Base-by-base conservation (phyloP, 2,888 invertebrate species). In the Anaspis maculata region DNA sequence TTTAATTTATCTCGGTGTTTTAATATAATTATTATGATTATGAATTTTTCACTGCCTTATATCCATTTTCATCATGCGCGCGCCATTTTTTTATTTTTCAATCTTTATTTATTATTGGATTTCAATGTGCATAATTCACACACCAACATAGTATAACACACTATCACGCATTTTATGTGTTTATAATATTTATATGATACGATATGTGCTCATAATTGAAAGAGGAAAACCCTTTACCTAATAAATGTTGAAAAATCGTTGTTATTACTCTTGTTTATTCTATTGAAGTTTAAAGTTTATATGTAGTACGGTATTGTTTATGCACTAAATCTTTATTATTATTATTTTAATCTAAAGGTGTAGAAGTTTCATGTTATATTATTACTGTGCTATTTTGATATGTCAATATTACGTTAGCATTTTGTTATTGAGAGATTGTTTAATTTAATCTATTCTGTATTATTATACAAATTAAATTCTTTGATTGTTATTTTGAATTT, bases 181-280 rank as follows among this genome's bases (percentile, higher is more conserved):
- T 43, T 39, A 26, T 45, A 42, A 46, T 45, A 42, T 47, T 51
- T 46, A 36, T 34, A 34, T 15, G 15, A 5, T 32, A 28, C 30
- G 45, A 37, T 42, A 46, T 53, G 52, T 55, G 54, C 54, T 57
- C 54, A 56, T 57, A 49, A 30, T 34, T 39, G 40, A 46, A 29
- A 34, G 34, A 39, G 32, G 33, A 34, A 43, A 41, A 39, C 34
- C 39, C 44, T 44, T 41, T 48, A 51, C 52, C 53, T 55, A 54
- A n/a, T 61, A 44, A 57, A 58, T 62, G 60, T 61, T 62, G 51
- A 51, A 51, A n/a, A 48, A 52, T 57, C 55, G 60, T 63, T 63
- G 62, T 64, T 63, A 62, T 61, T 56, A 52, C 51, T 59, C 59
- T 60, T 64, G 59, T 62, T 62, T 64, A 62, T 62, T 62, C 59